A percentile compares a stretch with the other conserved stretches of the same genome.
phyloP scores from a whole-genome alignment of 2,113 vertebrate species.

The Xiphophorus hellerii region DNA sequence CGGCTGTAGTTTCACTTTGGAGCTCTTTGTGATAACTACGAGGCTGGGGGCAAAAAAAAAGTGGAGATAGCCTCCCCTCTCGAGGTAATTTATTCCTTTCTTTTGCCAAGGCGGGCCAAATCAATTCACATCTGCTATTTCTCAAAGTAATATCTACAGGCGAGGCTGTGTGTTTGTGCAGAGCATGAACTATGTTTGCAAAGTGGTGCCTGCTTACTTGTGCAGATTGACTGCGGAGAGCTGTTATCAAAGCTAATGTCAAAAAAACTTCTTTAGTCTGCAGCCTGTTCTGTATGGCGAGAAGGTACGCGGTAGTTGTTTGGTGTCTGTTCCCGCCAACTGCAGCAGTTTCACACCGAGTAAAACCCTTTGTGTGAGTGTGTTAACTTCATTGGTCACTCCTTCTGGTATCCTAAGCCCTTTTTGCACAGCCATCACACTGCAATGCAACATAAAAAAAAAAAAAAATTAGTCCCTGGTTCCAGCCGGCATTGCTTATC shows the following conservation, averaged over 20 bases:
- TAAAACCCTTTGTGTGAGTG: conserved; percentile 4
- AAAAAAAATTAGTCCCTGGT: background rate
- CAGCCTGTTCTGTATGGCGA: background rate
- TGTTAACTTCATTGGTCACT: conserved; percentile 6
- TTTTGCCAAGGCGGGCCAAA: conserved; percentile 28
- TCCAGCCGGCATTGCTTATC: conserved; percentile 1
- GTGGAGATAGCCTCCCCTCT: conserved; percentile 33
- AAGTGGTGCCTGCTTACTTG: conserved; percentile 4
- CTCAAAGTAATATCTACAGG: conserved; percentile 32
- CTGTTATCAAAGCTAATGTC: conserved; percentile 10
- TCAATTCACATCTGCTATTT: conserved; percentile 45
- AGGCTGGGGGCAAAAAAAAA: conserved; percentile 19
- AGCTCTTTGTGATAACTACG: conserved; percentile 33
- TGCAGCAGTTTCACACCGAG: conserved; percentile 22
- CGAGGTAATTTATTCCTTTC: conserved; percentile 33
- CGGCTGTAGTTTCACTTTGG: conserved; percentile 34
- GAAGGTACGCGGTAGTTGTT: background rate
- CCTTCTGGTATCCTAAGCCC: background rate
- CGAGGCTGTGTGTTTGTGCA: conserved; percentile 8
- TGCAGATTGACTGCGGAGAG: conserved; percentile 3
- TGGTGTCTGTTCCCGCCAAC: conserved; percentile 8
- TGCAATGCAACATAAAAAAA: too few species aligned
- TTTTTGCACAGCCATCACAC: background rate
- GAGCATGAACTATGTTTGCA: conserved; percentile 4
- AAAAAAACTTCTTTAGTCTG: conserved; percentile 6